Evolutionary conservation across 2,888 invertebrate genomes (phyloP), one percentile per base, ranked within the genome.

Genomic region (Steromphala cineraria): DNA sequence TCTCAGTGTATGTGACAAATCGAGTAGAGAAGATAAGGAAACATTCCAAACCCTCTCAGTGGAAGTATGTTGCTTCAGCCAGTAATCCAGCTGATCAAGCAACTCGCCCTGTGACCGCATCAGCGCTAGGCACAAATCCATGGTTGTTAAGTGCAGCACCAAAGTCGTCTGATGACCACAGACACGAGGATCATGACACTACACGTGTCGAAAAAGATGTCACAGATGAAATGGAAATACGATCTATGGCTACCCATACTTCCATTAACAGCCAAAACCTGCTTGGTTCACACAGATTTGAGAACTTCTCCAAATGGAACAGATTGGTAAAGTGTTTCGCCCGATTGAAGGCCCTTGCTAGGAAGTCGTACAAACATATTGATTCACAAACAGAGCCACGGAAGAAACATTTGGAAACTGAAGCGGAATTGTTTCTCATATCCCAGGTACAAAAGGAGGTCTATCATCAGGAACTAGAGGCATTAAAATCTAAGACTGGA

Each of bases 1-100:
- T 83, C 55, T 80, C 81, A 28, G 56, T 52, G 0, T 84, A 85
- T 28, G 81, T 82, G 0, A 21, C 28, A 7, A 84, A 84, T 56
- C 5, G 82, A 7, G 81, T 81, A 15, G 40, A 53, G 5, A 53
- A 75, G 0, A 85, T 86, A 13, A 46, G 52, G 8, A 46, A 53
- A 10, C 10, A 46, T 0, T 76, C 79, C 5, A n/a, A 21, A 10
- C 80, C 83, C 10, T n/a, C 74, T 1, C 81, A 82, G 28, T 84
- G 84, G 82, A 24, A 0, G 0, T 78, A 80, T 28, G 80, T 74
- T 1, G 2, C 40, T 0, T 5, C 71, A 7, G n/a, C 36, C 7
- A n/a, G 1, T 0, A 71, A 40, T 36, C 71, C 71, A n/a, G 71
- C 71, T 4, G 71, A 74, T 2, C n/a, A 17, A 2, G 71, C 17